phyloP scores from a whole-genome alignment of 2,888 invertebrate genomes.

The Gastracanthus pulcherrimus region DNA sequence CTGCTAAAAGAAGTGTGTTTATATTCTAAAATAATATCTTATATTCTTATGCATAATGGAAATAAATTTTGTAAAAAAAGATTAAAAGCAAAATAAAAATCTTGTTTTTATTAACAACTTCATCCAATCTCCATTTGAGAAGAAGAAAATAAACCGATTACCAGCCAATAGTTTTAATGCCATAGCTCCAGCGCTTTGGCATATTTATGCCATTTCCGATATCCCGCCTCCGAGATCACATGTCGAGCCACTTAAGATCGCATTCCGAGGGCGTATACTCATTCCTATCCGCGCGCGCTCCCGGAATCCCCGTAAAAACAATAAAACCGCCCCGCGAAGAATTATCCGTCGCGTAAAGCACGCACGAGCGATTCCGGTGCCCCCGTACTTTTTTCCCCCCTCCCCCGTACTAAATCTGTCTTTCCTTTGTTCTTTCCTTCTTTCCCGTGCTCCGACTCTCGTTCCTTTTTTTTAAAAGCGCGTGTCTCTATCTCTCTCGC shows the following conservation, averaged over 20 bases:
- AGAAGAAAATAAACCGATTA: slow-evolving; percentile 47
- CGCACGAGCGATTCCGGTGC: slow-evolving; percentile 58
- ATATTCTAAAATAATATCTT: too few relatives aligned
- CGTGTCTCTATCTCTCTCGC: background rate
- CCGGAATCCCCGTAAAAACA: slow-evolving; percentile 63
- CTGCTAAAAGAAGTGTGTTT: background rate
- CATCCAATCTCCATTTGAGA: background rate
- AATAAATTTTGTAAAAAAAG: too few relatives aligned
- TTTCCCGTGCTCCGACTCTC: slow-evolving; percentile 19
- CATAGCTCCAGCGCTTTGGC: background rate
- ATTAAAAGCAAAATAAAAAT: background rate
- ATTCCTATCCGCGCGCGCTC: background rate
- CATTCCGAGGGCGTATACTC: slow-evolving; percentile 58
- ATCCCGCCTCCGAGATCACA: slow-evolving; percentile 60
- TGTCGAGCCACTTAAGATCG: slow-evolving; percentile 61
- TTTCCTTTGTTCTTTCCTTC: slow-evolving; percentile 53
- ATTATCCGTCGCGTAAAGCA: slow-evolving; percentile 66
- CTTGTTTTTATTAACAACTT: background rate
- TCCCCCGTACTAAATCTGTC: slow-evolving; percentile 55
- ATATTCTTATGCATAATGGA: too few relatives aligned
- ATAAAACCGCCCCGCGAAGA: slow-evolving; percentile 68
- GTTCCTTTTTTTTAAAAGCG: slow-evolving; percentile 30
- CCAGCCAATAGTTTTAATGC: slow-evolving; percentile 33
- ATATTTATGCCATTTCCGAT: slow-evolving; percentile 60
- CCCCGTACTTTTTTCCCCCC: slow-evolving; percentile 33